Evolutionary conservation across 1,140 invertebrate species (phyloP).

Genomic region (Bombus turneri): DNA sequence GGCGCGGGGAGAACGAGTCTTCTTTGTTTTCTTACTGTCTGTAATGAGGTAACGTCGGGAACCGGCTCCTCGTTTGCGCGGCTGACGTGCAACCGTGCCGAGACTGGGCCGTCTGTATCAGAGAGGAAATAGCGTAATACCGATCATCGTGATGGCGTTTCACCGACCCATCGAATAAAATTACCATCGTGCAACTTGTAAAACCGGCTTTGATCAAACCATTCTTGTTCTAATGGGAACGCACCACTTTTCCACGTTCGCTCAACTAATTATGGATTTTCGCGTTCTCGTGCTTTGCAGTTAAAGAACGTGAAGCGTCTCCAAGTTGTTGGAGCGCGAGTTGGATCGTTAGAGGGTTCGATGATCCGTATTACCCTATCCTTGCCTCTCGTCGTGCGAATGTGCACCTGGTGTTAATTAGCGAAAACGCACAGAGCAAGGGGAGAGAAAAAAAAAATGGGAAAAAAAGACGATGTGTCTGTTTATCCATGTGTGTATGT

Average conservation of each 20-base stretch:
- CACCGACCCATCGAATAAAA: conserved; percentile 11
- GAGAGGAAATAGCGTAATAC: conserved; percentile 27
- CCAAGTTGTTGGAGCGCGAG: neutral
- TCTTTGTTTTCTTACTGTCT: conserved; percentile 24
- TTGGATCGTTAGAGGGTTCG: conserved; percentile 30
- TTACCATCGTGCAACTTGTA: neutral
- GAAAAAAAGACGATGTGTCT: conserved; percentile 21
- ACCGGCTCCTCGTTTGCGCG: conserved; percentile 10
- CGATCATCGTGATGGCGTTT: conserved; percentile 11
- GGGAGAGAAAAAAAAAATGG: conserved; percentile 29
- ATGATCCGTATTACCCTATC: conserved; percentile 33
- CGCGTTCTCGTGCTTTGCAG: neutral
- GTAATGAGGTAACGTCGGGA: conserved; percentile 23
- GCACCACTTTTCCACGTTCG: neutral
- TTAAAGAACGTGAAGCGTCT: neutral
- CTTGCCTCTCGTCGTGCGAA: conserved; percentile 46
- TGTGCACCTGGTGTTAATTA: conserved; percentile 56
- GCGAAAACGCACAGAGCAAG: conserved; percentile 46
- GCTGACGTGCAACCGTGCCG: conserved; percentile 35
- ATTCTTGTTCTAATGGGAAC: neutral
- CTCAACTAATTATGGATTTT: conserved; percentile 9
- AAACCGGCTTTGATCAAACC: neutral
- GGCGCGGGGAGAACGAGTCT: conserved; percentile 24
- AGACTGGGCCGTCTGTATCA: conserved; percentile 4
- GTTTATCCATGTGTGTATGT: neutral